Percentiles rank a stretch among this genome's conserved stretches.
These are phyloP conservation scores for Caenorhabditis brenneri DNA, from an alignment of 1,140 invertebrate species.

Conservation along the genomic window DNA sequence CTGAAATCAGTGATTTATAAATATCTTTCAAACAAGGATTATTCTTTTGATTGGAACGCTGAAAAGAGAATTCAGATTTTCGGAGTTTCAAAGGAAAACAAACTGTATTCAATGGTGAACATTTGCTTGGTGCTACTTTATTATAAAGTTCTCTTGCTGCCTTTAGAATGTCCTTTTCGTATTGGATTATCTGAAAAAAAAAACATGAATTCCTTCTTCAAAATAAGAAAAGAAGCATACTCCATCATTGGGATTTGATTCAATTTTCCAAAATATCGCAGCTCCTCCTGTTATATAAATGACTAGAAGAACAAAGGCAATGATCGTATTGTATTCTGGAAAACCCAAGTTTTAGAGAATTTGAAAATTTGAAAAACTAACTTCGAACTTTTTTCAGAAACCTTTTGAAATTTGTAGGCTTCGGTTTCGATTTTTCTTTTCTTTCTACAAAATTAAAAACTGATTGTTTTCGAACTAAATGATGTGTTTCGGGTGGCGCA, in stretches of 20 bases:
- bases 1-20: neutral
- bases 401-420: neutral
- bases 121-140: no score
- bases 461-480: constrained; percentile 19
- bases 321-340: constrained; percentile 10
- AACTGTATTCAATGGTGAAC: no score
- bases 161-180: neutral
- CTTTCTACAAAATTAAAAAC: neutral
- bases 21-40: neutral
- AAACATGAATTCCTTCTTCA: no score
- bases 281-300: neutral
- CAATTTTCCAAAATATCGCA: neutral
- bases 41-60: neutral
- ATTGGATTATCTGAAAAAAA: neutral
- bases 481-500: neutral
- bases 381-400: neutral
- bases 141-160: neutral
- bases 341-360: no score
- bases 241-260: neutral
- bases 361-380: neutral
- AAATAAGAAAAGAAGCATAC: neutral
- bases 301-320: neutral
- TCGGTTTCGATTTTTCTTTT: constrained; percentile 17
- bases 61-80: neutral
- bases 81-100: no score